These are phyloP conservation scores for Zaprionus camerounensis DNA, from an alignment of 1,140 invertebrate genomes.

Conservation along the genomic window DNA sequence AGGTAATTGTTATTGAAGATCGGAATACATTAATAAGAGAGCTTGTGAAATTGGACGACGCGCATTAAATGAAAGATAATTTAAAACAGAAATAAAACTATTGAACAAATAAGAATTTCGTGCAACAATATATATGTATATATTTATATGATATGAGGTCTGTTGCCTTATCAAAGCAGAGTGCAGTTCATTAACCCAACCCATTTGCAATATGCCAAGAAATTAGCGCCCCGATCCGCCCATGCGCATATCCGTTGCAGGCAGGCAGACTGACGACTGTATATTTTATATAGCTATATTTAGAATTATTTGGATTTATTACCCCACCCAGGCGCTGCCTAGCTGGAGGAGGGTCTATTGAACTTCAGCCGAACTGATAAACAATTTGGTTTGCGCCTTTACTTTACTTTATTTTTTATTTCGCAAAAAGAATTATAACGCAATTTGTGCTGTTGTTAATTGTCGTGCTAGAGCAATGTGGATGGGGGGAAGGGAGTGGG, in stretches of 20 bases:
- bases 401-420: slow-evolving; percentile 25
- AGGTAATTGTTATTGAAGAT: too few species aligned
- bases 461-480: slow-evolving; percentile 1
- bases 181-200: slow-evolving; percentile 63
- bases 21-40: too few species aligned
- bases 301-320: slow-evolving; percentile 38
- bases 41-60: too few species aligned
- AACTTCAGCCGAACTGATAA: slow-evolving; percentile 62
- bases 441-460: slow-evolving; percentile 68
- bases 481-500: not conserved
- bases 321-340: not conserved
- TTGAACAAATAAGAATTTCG: too few species aligned
- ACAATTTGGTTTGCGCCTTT: slow-evolving; percentile 39
- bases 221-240: slow-evolving; percentile 48
- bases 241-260: slow-evolving; percentile 44
- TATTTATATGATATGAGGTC: slow-evolving; percentile 6
- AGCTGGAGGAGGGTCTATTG: slow-evolving; percentile 52
- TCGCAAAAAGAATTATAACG: slow-evolving; percentile 62
- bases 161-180: slow-evolving; percentile 24
- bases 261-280: slow-evolving; percentile 28
- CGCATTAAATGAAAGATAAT: too few species aligned
- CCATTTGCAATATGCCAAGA: slow-evolving; percentile 51
- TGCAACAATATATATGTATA: not conserved
- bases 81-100: too few species aligned
- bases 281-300: slow-evolving; percentile 29